Base-by-base conservation (phyloP, 2,888 invertebrate genomes). In the Uropetala carovei region DNA sequence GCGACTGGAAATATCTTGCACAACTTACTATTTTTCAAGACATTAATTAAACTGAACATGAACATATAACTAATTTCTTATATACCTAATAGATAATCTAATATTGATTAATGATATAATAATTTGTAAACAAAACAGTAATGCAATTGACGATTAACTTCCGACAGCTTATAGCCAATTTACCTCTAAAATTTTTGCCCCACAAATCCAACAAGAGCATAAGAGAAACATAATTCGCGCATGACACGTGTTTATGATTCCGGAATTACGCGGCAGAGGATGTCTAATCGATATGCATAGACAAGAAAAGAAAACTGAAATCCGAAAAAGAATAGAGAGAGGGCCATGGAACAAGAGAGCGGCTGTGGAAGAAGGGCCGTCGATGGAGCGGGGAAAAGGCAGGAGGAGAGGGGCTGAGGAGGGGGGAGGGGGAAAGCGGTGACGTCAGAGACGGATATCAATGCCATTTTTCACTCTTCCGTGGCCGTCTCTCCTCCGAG, bases 361-460 rank as follows among this genome's bases (percentile, higher is more conserved):
- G 43, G 43, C 30, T 27, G 27, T 16, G 81, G 22, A 81, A 85
- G 57, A 22, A 58, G 58, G 58, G 58, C 7, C 18, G 84, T n/a
- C 18, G 27, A 85, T 9, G 14, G 22, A n/a, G 64, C n/a, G 60
- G 59, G 10, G 0, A 9, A 18, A 56, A n/a, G 57, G n/a, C 58
- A 7, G 56, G 56, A 56, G n/a, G n/a, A n/a, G n/a, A n/a, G n/a
- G 86, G 27, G 30, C 30, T 22, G 22, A 43, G 64, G 18, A 89
- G 85, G 59, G 59, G 10, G 13, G n/a, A 18, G 60, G 83, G 18
- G 83, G 86, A 60, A 18, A 64, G 64, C 89, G 59, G 64, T 89
- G 89, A 89, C 89, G 89, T 89, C 89, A 89, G 89, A 89, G 89
- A 89, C 89, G 89, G 89, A 89, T 89, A 89, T 89, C 89, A 89